Base-by-base conservation (phyloP, 2,888 invertebrate genomes). In the Hanleya hanleyi region DNA sequence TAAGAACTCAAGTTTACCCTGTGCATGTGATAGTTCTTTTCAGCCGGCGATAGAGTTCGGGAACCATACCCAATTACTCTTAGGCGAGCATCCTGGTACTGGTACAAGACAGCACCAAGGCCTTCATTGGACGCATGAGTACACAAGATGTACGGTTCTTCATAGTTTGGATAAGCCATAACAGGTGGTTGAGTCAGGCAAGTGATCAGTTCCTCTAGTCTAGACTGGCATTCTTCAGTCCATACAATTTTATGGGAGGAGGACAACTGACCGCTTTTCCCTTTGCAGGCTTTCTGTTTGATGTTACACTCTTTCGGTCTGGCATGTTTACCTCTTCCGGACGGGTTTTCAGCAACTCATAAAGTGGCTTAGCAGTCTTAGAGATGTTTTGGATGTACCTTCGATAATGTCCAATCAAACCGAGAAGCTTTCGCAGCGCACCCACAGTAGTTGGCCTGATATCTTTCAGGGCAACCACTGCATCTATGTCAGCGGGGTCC, bases 21-120 rank as follows among this genome's bases (percentile, higher is more conserved):
- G 41, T 76, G 73, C 0, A 64, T 32, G 26, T 70, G 65, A 51
- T 76, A 76, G 38, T 66, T 73, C 1, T 36, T 26, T 38, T 74
- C 76, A 15, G 73, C 32, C n/a, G n/a, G 32, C 7, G 5, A 41
- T 22, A 75, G 35, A 4, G 57, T 47, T 29, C 76, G n/a, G 32
- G 65, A 47, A 1, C 73, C 76, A 67, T 70, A 74, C 1, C 67
- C 70, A 1, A 76, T 65, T 4, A 76, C 76, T n/a, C 68, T 38
- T 26, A 37, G 26, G 32, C n/a, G 33, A 9, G 18, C 49, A 57
- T 71, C 72, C n/a, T 73, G 69, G 4, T 62, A 36, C 37, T 79
- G 75, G 67, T 77, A 78, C 36, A 78, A 37, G 7, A 77, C 73
- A 35, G 73, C 75, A 36, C 75, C 78, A 1, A 77, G 61, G 12